A percentile compares a stretch with the other conserved stretches of the same genome.
These are phyloP conservation scores for Drosophila truncata DNA, from an alignment of 1,140 invertebrate species.

Conservation along the genomic window DNA sequence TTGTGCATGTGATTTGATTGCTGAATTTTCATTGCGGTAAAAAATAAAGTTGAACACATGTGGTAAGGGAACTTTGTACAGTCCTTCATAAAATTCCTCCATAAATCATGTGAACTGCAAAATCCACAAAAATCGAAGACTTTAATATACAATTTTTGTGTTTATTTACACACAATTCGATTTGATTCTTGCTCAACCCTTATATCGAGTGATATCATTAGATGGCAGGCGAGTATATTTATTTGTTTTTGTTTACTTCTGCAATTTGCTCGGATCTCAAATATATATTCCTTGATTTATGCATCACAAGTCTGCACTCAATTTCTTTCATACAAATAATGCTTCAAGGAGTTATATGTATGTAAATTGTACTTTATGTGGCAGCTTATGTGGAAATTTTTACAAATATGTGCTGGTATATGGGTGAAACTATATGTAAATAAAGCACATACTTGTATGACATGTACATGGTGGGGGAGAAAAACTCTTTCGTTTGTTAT, in stretches of 20 bases:
- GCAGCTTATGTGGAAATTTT: constrained; percentile 37
- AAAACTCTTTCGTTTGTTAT: constrained; percentile 45
- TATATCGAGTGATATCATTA: constrained; percentile 38
- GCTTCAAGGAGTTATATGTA: constrained; percentile 32
- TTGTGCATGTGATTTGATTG: constrained; percentile 50
- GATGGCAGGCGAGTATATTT: constrained; percentile 12
- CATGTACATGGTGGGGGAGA: constrained; percentile 5
- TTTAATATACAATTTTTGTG: constrained; percentile 21
- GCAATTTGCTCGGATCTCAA: constrained; percentile 6
- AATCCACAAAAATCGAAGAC: constrained; percentile 5
- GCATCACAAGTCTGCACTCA: constrained; percentile 45
- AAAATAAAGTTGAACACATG: constrained; percentile 1
- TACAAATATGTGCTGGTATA: constrained; percentile 39
- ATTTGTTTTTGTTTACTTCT: constrained; percentile 38
- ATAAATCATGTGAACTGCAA: constrained; percentile 15
- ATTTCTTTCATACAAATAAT: constrained; percentile 20
- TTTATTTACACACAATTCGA: constrained; percentile 24
- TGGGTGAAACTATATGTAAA: constrained; percentile 23
- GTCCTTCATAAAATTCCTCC: no score
- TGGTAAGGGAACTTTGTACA: constrained; percentile 3
- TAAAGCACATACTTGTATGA: constrained; percentile 11
- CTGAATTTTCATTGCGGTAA: not conserved
- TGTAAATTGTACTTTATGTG: constrained; percentile 41
- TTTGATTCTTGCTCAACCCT: constrained; percentile 40
- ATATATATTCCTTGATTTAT: constrained; percentile 27